These are phyloP conservation scores for Enteromius thamalakanensis DNA, from an alignment of 2,797 vertebrate species.

Conservation along the genomic window DNA sequence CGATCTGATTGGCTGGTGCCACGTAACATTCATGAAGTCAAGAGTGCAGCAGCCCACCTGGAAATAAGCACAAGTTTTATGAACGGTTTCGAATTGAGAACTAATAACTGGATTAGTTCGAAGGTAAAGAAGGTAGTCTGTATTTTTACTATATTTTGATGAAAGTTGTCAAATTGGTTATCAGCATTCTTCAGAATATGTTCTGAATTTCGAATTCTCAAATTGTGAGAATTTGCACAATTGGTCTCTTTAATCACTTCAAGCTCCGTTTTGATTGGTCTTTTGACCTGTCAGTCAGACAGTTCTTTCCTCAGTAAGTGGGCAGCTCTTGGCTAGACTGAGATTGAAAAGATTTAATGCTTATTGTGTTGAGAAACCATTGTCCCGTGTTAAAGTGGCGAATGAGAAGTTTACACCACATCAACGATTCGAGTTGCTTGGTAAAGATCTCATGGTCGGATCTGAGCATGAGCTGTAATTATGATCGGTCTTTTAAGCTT, in stretches of 20 bases:
- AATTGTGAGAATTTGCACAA: too few species aligned
- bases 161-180: background rate
- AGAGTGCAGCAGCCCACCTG: background rate
- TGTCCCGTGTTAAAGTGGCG: background rate
- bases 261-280: background rate
- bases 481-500: constrained; percentile 46
- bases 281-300: background rate
- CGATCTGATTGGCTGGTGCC: background rate
- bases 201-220: too few species aligned
- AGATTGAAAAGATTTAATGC: background rate
- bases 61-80: background rate
- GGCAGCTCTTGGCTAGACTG: background rate
- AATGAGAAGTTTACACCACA: background rate
- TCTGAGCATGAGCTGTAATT: constrained; percentile 51
- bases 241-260: background rate
- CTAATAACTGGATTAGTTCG: background rate
- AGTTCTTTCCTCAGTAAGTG: background rate
- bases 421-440: constrained; percentile 9
- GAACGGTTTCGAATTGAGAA: background rate
- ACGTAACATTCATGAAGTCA: background rate
- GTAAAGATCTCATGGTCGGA: constrained; percentile 21
- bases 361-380: background rate
- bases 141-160: background rate
- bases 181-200: background rate
- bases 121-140: background rate